These are phyloP conservation scores for Brachionus paranguensis DNA, from an alignment of 1,140 invertebrate species.

Conservation along the genomic window DNA sequence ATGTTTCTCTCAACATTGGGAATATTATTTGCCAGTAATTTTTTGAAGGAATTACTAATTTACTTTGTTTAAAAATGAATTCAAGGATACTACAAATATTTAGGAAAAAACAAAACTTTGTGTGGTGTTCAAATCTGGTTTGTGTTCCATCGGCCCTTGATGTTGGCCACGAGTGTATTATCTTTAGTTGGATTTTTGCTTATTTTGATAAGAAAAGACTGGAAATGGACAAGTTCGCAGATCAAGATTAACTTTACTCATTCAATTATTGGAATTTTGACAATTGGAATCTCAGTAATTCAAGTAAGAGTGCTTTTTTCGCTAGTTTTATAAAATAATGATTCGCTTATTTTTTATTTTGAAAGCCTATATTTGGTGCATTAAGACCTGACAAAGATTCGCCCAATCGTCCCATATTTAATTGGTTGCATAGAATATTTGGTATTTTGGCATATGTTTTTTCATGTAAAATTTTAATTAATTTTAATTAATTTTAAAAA, in stretches of 20 bases:
- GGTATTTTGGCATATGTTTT: background rate
- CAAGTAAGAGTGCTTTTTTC: background rate
- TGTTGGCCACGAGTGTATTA: background rate
- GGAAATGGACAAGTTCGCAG: background rate
- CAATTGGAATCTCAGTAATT: background rate
- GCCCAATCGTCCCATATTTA: background rate
- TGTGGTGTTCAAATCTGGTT: conserved; percentile 10
- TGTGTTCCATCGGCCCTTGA: background rate
- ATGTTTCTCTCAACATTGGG: conserved; percentile 2
- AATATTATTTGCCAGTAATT: background rate
- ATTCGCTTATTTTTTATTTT: background rate
- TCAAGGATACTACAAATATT: conserved; percentile 14
- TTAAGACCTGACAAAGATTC: background rate
- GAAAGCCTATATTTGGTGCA: background rate
- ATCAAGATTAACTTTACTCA: background rate
- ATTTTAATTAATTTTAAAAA: background rate
- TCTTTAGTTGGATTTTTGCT: background rate
- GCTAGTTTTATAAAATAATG: too few species aligned
- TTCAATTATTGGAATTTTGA: background rate
- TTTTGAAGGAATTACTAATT: too few species aligned
- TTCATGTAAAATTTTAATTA: background rate
- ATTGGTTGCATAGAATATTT: background rate
- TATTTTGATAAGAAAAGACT: background rate
- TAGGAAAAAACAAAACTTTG: background rate
- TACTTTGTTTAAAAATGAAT: background rate